Percentiles rank a stretch among this genome's conserved stretches.
Conservation (phyloP, 1,140 invertebrate genomes). For the Wiebesia pumilae region DNA sequence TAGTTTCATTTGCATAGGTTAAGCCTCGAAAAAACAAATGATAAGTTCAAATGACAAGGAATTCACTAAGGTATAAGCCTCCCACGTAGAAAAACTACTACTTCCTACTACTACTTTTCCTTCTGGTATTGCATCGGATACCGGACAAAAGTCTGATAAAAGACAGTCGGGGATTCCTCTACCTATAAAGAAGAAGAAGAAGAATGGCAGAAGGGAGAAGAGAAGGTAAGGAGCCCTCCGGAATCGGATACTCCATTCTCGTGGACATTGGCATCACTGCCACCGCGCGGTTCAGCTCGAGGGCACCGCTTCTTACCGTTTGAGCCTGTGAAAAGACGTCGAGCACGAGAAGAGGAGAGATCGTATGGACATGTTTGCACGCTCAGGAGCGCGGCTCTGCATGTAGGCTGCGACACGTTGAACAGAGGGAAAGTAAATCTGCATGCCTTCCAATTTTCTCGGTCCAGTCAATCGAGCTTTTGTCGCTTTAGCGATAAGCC, state of each 20-base stretch:
- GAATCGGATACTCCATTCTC: slow-evolving; percentile 43
- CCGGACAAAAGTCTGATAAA: slow-evolving; percentile 17
- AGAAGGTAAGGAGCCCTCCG: not conserved
- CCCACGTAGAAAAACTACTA: slow-evolving; percentile 20
- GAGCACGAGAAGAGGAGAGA: not conserved
- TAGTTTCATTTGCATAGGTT: not conserved
- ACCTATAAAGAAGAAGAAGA: not conserved
- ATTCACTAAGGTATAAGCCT: slow-evolving; percentile 27
- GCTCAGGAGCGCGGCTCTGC: not conserved
- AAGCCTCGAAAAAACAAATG: not conserved
- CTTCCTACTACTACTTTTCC: not conserved
- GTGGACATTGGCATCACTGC: slow-evolving; percentile 41
- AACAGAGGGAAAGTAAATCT: not conserved
- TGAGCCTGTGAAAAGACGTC: not conserved
- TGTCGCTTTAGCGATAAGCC: not conserved
- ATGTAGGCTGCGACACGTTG: not conserved
- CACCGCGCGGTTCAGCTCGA: slow-evolving; percentile 2
- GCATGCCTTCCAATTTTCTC: not conserved
- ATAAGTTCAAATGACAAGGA: slow-evolving; percentile 16
- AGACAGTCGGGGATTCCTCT: not conserved
- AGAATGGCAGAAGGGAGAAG: not conserved
- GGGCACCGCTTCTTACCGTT: slow-evolving; percentile 2
- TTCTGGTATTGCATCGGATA: slow-evolving; percentile 8
- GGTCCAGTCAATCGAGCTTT: not conserved
- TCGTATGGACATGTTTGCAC: slow-evolving; percentile 41